phyloP scores from a whole-genome alignment of 1,140 invertebrate genomes.

The Calephelis nemesis region DNA sequence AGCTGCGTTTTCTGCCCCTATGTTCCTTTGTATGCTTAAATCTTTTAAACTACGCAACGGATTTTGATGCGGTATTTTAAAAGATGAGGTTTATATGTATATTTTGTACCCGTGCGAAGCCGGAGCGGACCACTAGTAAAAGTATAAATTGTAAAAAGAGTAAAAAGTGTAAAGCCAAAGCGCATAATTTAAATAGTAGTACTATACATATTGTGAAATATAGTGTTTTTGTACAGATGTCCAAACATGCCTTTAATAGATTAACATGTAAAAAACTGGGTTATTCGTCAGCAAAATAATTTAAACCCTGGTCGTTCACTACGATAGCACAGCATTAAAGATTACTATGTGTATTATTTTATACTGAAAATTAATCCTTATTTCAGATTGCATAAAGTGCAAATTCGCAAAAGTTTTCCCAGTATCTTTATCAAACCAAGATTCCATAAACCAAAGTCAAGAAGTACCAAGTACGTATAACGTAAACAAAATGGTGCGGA shows the following conservation, averaged over 20 bases:
- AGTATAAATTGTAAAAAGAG: too few relatives aligned
- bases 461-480: neutral
- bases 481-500: constrained; percentile 11
- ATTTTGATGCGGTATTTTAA: too few relatives aligned
- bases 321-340: neutral
- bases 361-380: neutral
- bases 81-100: too few relatives aligned
- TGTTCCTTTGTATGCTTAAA: too few relatives aligned
- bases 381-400: neutral
- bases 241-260: neutral
- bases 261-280: constrained; percentile 4
- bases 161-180: too few relatives aligned
- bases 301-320: neutral
- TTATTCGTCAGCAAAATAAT: neutral
- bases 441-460: constrained; percentile 18
- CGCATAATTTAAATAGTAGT: too few relatives aligned
- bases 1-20: too few relatives aligned
- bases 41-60: too few relatives aligned
- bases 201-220: too few relatives aligned
- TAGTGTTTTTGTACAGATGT: too few relatives aligned
- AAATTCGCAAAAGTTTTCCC: neutral
- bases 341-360: neutral
- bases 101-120: too few relatives aligned
- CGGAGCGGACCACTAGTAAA: too few relatives aligned
- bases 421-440: constrained; percentile 3